phyloP scores from a whole-genome alignment of 2,797 vertebrate species.

The Thamnophis elegans region DNA sequence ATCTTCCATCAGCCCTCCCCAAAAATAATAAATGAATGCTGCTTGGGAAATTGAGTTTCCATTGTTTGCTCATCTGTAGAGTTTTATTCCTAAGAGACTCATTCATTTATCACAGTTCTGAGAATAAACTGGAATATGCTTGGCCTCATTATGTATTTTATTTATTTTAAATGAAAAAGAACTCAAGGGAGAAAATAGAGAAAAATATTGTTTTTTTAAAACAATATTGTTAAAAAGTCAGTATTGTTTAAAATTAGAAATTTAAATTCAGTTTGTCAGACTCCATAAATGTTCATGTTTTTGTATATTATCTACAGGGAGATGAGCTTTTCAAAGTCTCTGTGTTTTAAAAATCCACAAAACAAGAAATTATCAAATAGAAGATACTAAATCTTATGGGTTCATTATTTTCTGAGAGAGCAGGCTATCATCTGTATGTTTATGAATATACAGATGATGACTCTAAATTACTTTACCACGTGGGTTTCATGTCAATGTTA shows the following conservation, averaged over 20 bases:
- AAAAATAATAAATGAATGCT: background rate
- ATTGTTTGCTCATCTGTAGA: background rate
- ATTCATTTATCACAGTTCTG: background rate
- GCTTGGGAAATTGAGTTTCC: background rate
- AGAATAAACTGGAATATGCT: background rate
- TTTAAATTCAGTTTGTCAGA: background rate
- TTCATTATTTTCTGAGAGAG: background rate
- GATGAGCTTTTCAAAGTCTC: background rate
- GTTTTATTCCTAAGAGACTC: background rate
- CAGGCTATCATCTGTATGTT: background rate
- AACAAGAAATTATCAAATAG: background rate
- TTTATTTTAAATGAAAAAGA: background rate
- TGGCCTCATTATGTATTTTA: background rate
- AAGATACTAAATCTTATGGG: background rate
- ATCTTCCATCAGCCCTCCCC: background rate
- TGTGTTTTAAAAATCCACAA: background rate
- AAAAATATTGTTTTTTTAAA: background rate
- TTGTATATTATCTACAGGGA: background rate
- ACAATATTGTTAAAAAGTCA: background rate
- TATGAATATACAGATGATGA: background rate
- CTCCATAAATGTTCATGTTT: background rate
- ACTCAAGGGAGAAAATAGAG: background rate
- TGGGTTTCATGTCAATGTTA: background rate
- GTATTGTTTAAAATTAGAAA: background rate
- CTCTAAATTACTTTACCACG: background rate